Base-by-base conservation (phyloP, 2,113 vertebrate species). In the Psilopogon haemacephalus region DNA sequence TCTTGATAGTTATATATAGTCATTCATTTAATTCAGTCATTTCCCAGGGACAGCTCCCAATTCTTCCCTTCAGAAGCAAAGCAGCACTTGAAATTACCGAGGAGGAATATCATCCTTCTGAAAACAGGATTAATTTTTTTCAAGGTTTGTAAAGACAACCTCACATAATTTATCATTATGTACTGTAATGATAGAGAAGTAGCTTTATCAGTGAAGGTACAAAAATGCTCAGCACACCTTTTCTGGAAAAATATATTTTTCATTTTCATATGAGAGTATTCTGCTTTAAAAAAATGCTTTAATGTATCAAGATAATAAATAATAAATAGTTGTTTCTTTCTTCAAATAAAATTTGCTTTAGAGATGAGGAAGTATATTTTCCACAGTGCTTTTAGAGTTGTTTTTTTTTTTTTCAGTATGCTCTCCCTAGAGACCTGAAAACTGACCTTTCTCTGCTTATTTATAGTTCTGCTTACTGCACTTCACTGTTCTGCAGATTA, bases 391-490 rank as follows among this genome's bases (percentile, higher is more conserved):
- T 79, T 79, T 58, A 84, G 44, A 75, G 48, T 26, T 8, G 78
- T n/a, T 82, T 28, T 83, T 8, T 80, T n/a, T 82, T 28, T 83
- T 55, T 40, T n/a, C 35, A 70, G 32, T n/a, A 12, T 40, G n/a
- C 52, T 93, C 24, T 40, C 60, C n/a, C 50, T 38, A 16, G 65
- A 71, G 37, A 84, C 38, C 81, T 58, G 62, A 68, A 96, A 89
- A 80, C 40, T 58, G 78, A 60, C 69, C 35, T 72, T 50, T 72
- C 60, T 93, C 28, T 15, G 76, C 60, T 55, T 84, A 32, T 71
- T 81, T 89, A 48, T 84, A 94, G 58, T 70, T 94, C 16, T 94
- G 73, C 67, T 64, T 94, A 93, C 67, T 78, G 55, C 32, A 87
- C 79, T 80, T 93, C 52, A 54, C 18, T 94, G 15, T 65, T 62